These are phyloP conservation scores for Tricholaema leucomelas DNA, from an alignment of 2,113 vertebrate genomes.

Conservation along the genomic window DNA sequence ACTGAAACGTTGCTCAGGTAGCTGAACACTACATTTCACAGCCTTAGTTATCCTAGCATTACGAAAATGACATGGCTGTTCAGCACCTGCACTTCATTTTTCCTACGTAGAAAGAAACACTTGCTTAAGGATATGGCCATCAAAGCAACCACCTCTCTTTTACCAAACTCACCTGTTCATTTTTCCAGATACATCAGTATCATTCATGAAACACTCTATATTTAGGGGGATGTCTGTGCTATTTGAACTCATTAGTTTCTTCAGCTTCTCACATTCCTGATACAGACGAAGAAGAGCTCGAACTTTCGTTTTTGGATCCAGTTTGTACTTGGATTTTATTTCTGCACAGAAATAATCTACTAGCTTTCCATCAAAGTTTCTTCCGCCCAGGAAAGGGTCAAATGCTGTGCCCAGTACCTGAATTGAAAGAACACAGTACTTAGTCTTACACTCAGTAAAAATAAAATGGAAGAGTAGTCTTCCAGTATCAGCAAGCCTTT, in stretches of 20 bases:
- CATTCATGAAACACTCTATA: slow-evolving; percentile 85
- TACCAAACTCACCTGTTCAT: slow-evolving; percentile 78
- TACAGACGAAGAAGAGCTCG: slow-evolving; percentile 79
- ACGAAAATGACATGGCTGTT: neutral
- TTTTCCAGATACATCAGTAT: slow-evolving; percentile 80
- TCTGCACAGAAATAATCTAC: slow-evolving; percentile 83
- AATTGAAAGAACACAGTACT: slow-evolving; percentile 11
- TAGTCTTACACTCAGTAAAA: neutral
- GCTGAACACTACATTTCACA: neutral
- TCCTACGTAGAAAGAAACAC: neutral
- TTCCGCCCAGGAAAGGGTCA: slow-evolving; percentile 83
- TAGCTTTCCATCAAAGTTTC: slow-evolving; percentile 82
- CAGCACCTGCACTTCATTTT: neutral
- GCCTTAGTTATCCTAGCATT: neutral
- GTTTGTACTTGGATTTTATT: slow-evolving; percentile 81
- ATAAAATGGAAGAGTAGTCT: neutral
- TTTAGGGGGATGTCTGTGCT: slow-evolving; percentile 81
- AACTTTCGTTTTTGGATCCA: slow-evolving; percentile 80
- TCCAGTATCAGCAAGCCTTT: neutral
- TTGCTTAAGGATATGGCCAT: neutral
- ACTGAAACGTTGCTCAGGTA: neutral
- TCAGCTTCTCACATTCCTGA: slow-evolving; percentile 85
- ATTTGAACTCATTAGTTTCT: slow-evolving; percentile 85
- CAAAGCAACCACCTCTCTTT: neutral
- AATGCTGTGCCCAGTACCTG: slow-evolving; percentile 85